Base-by-base conservation (phyloP, 2,888 invertebrate species). In the Seladonia tumulorum region DNA sequence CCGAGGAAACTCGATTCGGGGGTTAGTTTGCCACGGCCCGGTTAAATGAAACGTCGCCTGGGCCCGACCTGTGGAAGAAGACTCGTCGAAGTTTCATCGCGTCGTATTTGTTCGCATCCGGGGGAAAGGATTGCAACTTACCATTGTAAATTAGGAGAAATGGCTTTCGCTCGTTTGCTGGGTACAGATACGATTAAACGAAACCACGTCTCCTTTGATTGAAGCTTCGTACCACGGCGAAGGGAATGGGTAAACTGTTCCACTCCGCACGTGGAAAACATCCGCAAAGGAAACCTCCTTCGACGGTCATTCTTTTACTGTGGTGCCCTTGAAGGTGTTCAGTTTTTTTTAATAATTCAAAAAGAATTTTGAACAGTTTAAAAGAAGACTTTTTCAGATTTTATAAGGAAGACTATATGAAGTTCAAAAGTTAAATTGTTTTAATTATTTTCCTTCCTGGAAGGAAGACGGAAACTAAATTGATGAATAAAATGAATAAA, bases 31-130 rank as follows among this genome's bases (percentile, higher is more conserved):
- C 63, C 39, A 25, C 45, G 18, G 18, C 29, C 60, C 63, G 76
- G 39, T 60, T 79, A 87, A 87, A 87, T 49, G 81, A 45, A 73
- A 81, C 81, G 77, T 66, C 35, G 66, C 39, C 49, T 29, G 35
- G 25, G 63, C 70, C 53, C 22, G 53, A 10, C 22, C 3, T 0
- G 53, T 18, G 49, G 22, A 53, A 53, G 79, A 85, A n/a, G 70
- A 75, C 60, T 72, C 79, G 29, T 42, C 79, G 57, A 72, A 77
- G 39, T 80, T 84, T 63, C 84, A 73, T n/a, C 75, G 49, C 66
- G 35, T 66, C 8, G 25, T 53, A 71, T 68, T 81, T 49, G 60
- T 63, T 42, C 82, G 75, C 49, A 42, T 82, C 22, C 16, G 47
- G 49, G 25, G n/a, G 63, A 35, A n/a, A 3, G 42, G 81, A 81